Evolutionary conservation across 1,140 invertebrate genomes (phyloP).

Genomic region (Scaptomyza montana): DNA sequence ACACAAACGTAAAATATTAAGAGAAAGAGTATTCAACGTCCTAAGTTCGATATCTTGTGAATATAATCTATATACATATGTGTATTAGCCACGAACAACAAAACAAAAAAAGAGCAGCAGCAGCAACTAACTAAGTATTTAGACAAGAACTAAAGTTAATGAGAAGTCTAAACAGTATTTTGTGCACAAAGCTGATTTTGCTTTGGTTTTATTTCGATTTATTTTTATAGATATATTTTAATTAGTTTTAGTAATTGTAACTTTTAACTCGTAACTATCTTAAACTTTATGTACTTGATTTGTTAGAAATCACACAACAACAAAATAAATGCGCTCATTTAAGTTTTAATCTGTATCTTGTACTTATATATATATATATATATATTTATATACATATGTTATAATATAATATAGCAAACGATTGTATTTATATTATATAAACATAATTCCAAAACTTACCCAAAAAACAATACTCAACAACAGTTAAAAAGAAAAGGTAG

Average conservation of each 20-base stretch:
- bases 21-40: slow-evolving; percentile 59
- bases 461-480: slow-evolving; percentile 55
- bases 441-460: slow-evolving; percentile 37
- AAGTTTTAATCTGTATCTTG: slow-evolving; percentile 74
- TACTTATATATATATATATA: slow-evolving; percentile 54
- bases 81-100: slow-evolving; percentile 15
- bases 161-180: slow-evolving; percentile 57
- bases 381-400: background rate
- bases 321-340: slow-evolving; percentile 57
- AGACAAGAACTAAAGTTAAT: background rate
- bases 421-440: slow-evolving; percentile 30
- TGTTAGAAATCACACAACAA: slow-evolving; percentile 27
- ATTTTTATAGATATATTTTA: slow-evolving; percentile 25
- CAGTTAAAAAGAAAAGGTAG: background rate
- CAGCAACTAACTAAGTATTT: slow-evolving; percentile 15
- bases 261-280: slow-evolving; percentile 25
- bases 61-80: background rate
- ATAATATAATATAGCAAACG: slow-evolving; percentile 20
- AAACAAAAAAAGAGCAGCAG: slow-evolving; percentile 14
- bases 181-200: slow-evolving; percentile 65
- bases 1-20: slow-evolving; percentile 38
- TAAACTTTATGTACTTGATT: slow-evolving; percentile 44
- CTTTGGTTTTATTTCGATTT: slow-evolving; percentile 50
- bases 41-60: slow-evolving; percentile 37
- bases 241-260: slow-evolving; percentile 21